Evolutionary conservation across 2,888 invertebrate species (phyloP).

Genomic region (Dasysyrphus tricinctus): DNA sequence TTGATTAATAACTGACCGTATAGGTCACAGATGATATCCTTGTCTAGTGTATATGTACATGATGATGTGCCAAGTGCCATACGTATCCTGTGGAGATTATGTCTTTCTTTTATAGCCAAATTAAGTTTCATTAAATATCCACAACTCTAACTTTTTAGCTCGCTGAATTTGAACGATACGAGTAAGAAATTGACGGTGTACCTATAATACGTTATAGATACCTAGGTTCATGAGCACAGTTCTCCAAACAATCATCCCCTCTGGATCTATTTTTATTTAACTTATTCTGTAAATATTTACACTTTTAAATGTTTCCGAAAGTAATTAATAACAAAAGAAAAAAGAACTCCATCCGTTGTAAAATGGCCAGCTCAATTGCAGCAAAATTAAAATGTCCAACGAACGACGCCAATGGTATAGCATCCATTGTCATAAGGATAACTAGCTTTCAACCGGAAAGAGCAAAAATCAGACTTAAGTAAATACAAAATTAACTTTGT

Average conservation of each 20-base stretch:
- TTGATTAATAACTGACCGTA: not conserved
- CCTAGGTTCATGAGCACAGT: not conserved
- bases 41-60: too few relatives aligned
- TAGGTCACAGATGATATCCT: not conserved
- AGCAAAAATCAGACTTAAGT: constrained; percentile 34
- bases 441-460: not conserved
- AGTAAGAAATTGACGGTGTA: too few relatives aligned
- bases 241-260: not conserved
- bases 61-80: not conserved
- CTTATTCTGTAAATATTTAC: constrained; percentile 40
- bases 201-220: not conserved
- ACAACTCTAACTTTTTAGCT: not conserved
- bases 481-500: constrained; percentile 55
- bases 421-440: not conserved
- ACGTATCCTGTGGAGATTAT: not conserved
- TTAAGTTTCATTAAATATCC: not conserved
- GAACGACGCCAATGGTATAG: not conserved
- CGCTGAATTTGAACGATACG: not conserved
- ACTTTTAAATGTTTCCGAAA: constrained; percentile 24
- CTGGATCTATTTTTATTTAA: not conserved
- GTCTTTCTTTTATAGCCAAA: not conserved
- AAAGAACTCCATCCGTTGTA: not conserved
- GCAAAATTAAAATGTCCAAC: constrained; percentile 15
- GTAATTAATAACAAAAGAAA: constrained; percentile 28
- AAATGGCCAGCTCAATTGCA: constrained; percentile 33